A percentile compares a stretch with the other conserved stretches of the same genome.
Evolutionary conservation across 1,140 invertebrate genomes (phyloP).

Genomic region (Galendromus occidentalis): DNA sequence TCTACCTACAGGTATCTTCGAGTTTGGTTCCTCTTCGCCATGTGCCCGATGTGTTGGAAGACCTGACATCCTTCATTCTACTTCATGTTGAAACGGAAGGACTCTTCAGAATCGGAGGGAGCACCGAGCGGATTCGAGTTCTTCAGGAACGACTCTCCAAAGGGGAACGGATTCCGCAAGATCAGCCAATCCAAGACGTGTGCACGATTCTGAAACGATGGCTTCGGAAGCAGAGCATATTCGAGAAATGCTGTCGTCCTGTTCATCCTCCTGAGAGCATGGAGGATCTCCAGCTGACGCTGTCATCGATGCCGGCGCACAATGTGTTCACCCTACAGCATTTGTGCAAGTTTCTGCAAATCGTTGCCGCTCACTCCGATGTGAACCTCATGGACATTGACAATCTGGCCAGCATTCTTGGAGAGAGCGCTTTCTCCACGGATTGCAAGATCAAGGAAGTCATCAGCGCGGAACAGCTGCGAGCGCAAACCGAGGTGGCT

Average conservation of each 20-base stretch:
- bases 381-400: not conserved
- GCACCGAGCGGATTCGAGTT: not conserved
- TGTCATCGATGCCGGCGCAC: not conserved
- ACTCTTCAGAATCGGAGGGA: not conserved
- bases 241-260: not conserved
- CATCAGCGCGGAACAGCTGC: constrained; percentile 22
- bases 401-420: not conserved
- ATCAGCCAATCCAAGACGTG: not conserved
- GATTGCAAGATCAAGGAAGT: constrained; percentile 21
- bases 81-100: not conserved
- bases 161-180: not conserved
- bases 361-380: not conserved
- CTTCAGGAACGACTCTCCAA: not conserved
- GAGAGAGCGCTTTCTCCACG: not conserved
- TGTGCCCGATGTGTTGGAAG: not conserved
- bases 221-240: constrained; percentile 1
- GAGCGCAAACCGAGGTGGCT: constrained; percentile 21
- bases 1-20: not conserved
- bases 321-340: not conserved
- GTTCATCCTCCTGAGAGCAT: not conserved
- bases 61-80: not conserved
- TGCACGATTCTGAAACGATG: not conserved
- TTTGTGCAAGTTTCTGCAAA: constrained; percentile 1
- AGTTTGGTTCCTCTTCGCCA: not conserved
- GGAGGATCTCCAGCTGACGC: not conserved